Evolutionary conservation across 1,140 invertebrate species (phyloP), one percentile per base, ranked within the genome.

Genomic region (Drosophila kepulauana): DNA sequence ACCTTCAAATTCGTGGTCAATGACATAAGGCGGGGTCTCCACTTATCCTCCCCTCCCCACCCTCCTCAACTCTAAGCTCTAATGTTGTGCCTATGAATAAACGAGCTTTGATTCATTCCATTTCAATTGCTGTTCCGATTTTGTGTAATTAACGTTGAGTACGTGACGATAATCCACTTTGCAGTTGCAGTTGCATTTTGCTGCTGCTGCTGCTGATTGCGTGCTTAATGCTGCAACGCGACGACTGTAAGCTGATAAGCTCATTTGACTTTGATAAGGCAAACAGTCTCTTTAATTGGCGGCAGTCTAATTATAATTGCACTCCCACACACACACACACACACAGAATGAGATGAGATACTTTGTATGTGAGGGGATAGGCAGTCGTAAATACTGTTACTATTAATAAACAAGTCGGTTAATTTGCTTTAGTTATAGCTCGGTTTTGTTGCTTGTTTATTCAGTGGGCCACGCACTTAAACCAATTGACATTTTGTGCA

Each of bases 401-500:
- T 65, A 71, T 65, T 64, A 75, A 71, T 75, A 75, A 75, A 71
- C 68, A 71, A 46, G 57, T 52, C 59, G 59, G 25, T 64, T 75
- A 49, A 65, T 65, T 65, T 72, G 48, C 30, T 67, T 43, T 57
- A 56, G 33, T 71, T 54, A 56, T 57, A 7, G 20, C 25, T 5
- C 35, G 20, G 20, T 25, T 25, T 25, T 74, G 49, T 54, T 48
- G 6, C 48, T 57, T 56, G 63, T 67, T 73, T 73, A 41, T 62
- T 75, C 52, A 71, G 73, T 70, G 46, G 52, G 52, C 52, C 73
- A 75, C 73, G 68, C 73, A 75, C 68, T 75, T 65, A 75, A 75
- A 59, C 67, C 68, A 75, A 75, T 75, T 75, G 73, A 75, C 67
- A 75, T 64, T 74, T 74, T 69, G 49, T 69, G 49, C 65, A 62